Base-by-base conservation (phyloP, 2,888 invertebrate genomes). In the Chorisops tibialis region DNA sequence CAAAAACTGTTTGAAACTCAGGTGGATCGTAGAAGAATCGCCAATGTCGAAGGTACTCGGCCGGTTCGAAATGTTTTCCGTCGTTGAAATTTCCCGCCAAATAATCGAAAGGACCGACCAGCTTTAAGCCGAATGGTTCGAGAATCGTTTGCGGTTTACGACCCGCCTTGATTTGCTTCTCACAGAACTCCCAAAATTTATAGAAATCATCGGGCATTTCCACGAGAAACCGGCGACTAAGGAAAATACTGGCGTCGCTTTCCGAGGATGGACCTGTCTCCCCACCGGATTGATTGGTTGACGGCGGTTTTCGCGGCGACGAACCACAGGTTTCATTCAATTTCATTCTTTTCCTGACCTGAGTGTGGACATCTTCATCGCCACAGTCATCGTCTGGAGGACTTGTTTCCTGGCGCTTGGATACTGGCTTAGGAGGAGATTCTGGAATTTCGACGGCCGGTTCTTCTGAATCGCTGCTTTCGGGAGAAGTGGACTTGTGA, bases 1-100 rank as follows among this genome's bases (percentile, higher is more conserved):
- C 87, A 52, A 93, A 75, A 41, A 92, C 80, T 2, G 92, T 88
- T 84, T 93, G 91, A 76, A 96, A 91, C 78, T 97, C 96, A 9
- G 97, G 96, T 9, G 95, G 93, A 80, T 98, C 97, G 76, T 89
- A 93, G 74, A 85, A 93, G 78, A 90, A 96, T 69, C 97, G 84
- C 90, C 93, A 95, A 74, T 96, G 93, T 9, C 86, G 78, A 50
- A 93, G 81, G 73, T 87, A 91, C 64, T 86, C 79, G 63, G 84
- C 79, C 64, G 85, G 82, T 63, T 83, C 77, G 1, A 81, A 76
- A 21, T 83, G 74, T 61, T 78, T 75, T 2, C 81, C 81, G 50
- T 72, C 70, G 63, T 70, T 69, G 66, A 89, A 81, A 70, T 83
- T 84, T 5, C 85, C 87, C 48, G 82, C 79, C 38, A 96, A 75